Percentiles rank a stretch among this genome's conserved stretches.
Evolutionary conservation across 2,113 vertebrate species (phyloP).

Genomic region (Corythaixoides concolor): DNA sequence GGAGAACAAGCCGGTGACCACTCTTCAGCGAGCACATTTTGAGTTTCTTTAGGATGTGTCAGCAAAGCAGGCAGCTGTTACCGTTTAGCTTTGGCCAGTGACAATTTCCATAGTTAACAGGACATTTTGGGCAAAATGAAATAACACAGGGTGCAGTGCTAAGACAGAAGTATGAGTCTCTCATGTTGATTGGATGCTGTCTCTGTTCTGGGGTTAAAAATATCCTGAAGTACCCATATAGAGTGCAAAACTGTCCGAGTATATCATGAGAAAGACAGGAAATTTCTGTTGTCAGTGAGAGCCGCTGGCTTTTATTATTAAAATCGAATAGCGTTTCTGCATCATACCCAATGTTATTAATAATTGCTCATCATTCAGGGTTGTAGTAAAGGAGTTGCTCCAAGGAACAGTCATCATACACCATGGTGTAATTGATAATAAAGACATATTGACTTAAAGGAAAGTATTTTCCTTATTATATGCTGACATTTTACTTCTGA

Average conservation of each 20-base stretch:
- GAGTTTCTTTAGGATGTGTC: neutral
- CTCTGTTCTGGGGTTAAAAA: conserved; percentile 29
- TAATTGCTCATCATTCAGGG: neutral
- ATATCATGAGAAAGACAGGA: neutral
- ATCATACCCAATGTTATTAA: neutral
- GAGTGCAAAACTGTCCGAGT: conserved; percentile 21
- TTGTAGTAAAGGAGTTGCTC: neutral
- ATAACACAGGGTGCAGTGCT: neutral
- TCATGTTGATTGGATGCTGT: neutral
- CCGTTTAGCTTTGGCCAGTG: neutral
- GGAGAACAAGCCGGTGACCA: neutral
- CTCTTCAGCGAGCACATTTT: neutral
- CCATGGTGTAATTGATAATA: conserved; percentile 14
- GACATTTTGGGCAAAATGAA: neutral
- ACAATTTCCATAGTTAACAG: neutral
- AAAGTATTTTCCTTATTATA: neutral
- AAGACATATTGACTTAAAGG: neutral
- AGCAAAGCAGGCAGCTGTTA: neutral
- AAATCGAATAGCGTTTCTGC: conserved; percentile 19
- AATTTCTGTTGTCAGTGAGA: neutral
- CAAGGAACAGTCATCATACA: neutral
- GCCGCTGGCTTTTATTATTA: neutral
- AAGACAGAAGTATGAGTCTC: neutral
- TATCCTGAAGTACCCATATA: neutral
- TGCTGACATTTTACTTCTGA: neutral